phyloP scores from a whole-genome alignment of 2,888 invertebrate genomes.

The Hetaerina titia region DNA sequence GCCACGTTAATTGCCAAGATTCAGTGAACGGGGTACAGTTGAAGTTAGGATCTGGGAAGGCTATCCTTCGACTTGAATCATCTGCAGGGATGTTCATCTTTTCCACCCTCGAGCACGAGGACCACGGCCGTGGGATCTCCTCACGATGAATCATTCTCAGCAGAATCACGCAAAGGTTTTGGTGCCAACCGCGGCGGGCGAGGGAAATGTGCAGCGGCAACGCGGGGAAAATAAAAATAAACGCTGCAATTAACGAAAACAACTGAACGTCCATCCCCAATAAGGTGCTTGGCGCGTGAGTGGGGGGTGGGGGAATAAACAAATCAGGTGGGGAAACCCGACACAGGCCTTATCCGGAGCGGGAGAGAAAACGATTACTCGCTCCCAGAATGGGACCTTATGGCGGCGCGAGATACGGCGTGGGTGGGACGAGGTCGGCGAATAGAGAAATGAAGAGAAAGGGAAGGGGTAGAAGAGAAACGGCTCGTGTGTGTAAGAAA shows the following conservation, averaged over 20 bases:
- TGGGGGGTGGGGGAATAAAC: not conserved
- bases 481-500: not conserved
- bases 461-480: not conserved
- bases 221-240: not conserved
- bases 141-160: not conserved
- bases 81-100: too few relatives aligned
- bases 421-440: constrained; percentile 31
- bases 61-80: too few relatives aligned
- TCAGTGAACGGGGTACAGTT: too few relatives aligned
- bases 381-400: constrained; percentile 19
- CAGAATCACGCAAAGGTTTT: not conserved
- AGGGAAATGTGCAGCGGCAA: not conserved
- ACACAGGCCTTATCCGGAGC: constrained; percentile 34
- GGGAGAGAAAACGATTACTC: constrained; percentile 42
- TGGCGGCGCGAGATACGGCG: not conserved
- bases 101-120: too few relatives aligned
- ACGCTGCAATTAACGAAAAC: not conserved
- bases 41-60: too few relatives aligned
- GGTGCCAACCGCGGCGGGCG: constrained; percentile 11
- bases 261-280: constrained; percentile 12
- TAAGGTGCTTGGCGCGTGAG: not conserved
- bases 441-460: constrained; percentile 13
- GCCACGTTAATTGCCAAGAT: too few relatives aligned
- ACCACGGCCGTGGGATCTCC: not conserved
- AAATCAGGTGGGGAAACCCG: constrained; percentile 10